Evolutionary conservation across 2,888 invertebrate genomes (phyloP), one percentile per base, ranked within the genome.

Genomic region (Drosophila borborema): DNA sequence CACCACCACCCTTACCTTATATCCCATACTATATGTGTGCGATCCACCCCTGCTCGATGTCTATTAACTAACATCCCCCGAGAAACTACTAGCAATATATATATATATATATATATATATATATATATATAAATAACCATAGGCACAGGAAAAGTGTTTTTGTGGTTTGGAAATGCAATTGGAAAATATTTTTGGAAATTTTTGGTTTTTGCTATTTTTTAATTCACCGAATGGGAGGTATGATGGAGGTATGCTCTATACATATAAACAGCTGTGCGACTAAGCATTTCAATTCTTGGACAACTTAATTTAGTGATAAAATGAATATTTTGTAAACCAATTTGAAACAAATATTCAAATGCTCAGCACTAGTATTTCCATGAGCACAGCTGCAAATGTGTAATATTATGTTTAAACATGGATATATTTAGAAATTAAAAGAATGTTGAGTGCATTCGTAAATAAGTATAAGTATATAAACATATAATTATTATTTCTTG

Each of bases 51-150:
- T 69, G 67, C 61, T 43, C 51, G 46, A 48, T 12, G 58, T 65
- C 72, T 49, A 53, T 41, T 56, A 65, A 67, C 51, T 69, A 74
- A 74, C 74, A 74, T 63, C 74, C 74, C 74, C 62, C 62, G 53
- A 56, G 49, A 64, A 38, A 46, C 28, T 31, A 14, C 18, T 9
- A 34, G 49, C 48, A 20, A 49, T 28, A 48, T 14, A 28, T 23
- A 38, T 53, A 38, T 38, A 53, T 36, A 53, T 53, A 38, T 38
- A 53, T 36, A 53, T 53, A 38, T 38, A 53, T 36, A n/a, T n/a
- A n/a, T n/a, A n/a, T 28, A 20, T 53, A 38, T 38, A 53, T 36
- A 53, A 46, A 23, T 46, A 46, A 46, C 23, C 46, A 73, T 73
- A 74, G 69, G 55, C 72, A 14, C 64, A 12, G 59, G 34, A 60